Conservation (phyloP, 2,797 vertebrate genomes). For the Hybognathus amarus region DNA sequence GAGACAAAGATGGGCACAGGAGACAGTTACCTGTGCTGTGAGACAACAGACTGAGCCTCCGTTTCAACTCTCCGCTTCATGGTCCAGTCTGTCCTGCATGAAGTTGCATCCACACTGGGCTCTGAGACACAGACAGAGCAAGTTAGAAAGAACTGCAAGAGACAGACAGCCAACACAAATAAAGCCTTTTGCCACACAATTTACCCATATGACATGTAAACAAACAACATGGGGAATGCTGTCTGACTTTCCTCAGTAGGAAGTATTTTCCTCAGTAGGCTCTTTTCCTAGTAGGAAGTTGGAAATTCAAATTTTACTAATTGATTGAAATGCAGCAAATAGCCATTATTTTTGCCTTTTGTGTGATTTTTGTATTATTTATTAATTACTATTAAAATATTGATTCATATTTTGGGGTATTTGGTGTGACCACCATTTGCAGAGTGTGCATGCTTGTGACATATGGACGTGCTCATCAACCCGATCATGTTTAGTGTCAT, state of each 20-base stretch:
- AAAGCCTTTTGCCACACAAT: neutral
- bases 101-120: slow-evolving; percentile 72
- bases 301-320: neutral
- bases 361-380: too few relatives aligned
- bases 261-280: too few relatives aligned
- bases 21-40: slow-evolving; percentile 85
- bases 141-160: slow-evolving; percentile 28
- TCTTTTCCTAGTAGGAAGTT: neutral
- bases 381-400: too few relatives aligned
- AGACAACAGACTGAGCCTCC: slow-evolving; percentile 89
- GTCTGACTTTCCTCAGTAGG: neutral
- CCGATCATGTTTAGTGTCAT: too few relatives aligned
- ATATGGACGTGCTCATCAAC: too few relatives aligned
- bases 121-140: slow-evolving; percentile 69
- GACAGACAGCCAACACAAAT: slow-evolving; percentile 10
- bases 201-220: neutral
- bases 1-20: neutral
- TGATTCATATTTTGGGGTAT: too few relatives aligned
- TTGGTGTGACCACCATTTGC: too few relatives aligned
- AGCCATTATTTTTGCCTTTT: too few relatives aligned
- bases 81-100: slow-evolving; percentile 84
- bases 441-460: too few relatives aligned
- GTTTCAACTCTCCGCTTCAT: slow-evolving; percentile 90
- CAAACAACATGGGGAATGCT: neutral
- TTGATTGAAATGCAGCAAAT: neutral